Conservation (phyloP, 2,113 vertebrate species). For the Lynx canadensis region DNA sequence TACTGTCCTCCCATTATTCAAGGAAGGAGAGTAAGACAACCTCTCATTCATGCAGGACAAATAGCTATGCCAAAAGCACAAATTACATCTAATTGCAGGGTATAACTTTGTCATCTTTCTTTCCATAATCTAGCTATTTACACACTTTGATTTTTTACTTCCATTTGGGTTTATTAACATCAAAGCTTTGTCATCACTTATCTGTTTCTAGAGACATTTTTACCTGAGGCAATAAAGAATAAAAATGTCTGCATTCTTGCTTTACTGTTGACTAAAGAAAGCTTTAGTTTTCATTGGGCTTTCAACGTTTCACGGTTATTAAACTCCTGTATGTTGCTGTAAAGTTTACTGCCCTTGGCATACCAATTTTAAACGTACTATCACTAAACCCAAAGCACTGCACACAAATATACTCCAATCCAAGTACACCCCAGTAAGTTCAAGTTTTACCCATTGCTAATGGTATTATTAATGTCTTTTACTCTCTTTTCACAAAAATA, state of each 20-base stretch:
- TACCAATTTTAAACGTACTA: slow-evolving; percentile 73
- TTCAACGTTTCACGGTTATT: slow-evolving; percentile 82
- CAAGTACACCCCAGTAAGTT: slow-evolving; percentile 69
- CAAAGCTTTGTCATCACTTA: slow-evolving; percentile 90
- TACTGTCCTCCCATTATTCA: slow-evolving; percentile 79
- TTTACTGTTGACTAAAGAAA: slow-evolving; percentile 78
- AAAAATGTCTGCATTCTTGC: slow-evolving; percentile 85
- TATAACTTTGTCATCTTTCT: slow-evolving; percentile 88
- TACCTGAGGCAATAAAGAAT: slow-evolving; percentile 84
- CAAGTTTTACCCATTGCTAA: slow-evolving; percentile 67
- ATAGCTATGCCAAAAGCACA: slow-evolving; percentile 87
- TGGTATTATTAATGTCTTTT: slow-evolving; percentile 29
- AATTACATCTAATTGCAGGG: slow-evolving; percentile 89
- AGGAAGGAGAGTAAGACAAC: slow-evolving; percentile 83
- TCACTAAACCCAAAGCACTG: slow-evolving; percentile 76
- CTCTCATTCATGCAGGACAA: slow-evolving; percentile 87
- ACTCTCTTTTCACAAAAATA: slow-evolving; percentile 63
- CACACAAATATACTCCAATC: slow-evolving; percentile 68
- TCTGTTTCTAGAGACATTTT: slow-evolving; percentile 86
- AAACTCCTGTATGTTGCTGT: slow-evolving; percentile 80
- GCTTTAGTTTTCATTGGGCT: slow-evolving; percentile 82
- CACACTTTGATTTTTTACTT: slow-evolving; percentile 90
- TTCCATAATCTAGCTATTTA: slow-evolving; percentile 87
- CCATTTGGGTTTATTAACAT: slow-evolving; percentile 91
- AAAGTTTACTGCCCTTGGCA: slow-evolving; percentile 82